Conservation (phyloP, 2,113 vertebrate species). For the Otus sunia region DNA sequence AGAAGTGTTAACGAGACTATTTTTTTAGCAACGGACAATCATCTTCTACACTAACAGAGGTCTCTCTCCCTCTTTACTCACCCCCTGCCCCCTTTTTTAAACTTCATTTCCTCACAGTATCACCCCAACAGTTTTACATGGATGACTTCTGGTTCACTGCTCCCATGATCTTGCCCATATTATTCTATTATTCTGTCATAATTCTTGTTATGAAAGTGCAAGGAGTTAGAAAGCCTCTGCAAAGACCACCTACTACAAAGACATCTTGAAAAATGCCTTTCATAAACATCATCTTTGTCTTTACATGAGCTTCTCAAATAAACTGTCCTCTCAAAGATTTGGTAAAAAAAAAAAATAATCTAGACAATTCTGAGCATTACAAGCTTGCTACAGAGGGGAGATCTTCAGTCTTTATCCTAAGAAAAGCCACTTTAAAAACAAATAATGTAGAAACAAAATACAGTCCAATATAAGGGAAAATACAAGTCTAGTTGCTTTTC, state of each 20-base stretch:
- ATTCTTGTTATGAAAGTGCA: conserved; percentile 3
- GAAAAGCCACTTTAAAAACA: neutral
- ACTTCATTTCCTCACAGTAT: neutral
- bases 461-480: neutral
- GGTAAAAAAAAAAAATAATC: neutral
- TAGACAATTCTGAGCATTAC: neutral
- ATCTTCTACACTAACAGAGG: neutral
- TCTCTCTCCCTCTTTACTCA: neutral
- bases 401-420: neutral
- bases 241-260: conserved; percentile 36
- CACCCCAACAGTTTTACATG: neutral
- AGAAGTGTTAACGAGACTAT: neutral
- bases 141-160: neutral
- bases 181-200: conserved; percentile 9
- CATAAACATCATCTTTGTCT: neutral
- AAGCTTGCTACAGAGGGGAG: neutral
- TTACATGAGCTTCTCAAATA: conserved; percentile 18
- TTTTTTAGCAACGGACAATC: neutral
- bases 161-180: neutral
- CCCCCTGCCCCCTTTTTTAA: accelerated
- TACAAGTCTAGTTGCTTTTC: neutral
- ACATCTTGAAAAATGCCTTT: conserved; percentile 15
- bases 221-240: neutral
- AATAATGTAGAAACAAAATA: neutral
- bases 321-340: neutral